Evolutionary conservation across 2,888 invertebrate species (phyloP).

Genomic region (Zonitis immaculata): DNA sequence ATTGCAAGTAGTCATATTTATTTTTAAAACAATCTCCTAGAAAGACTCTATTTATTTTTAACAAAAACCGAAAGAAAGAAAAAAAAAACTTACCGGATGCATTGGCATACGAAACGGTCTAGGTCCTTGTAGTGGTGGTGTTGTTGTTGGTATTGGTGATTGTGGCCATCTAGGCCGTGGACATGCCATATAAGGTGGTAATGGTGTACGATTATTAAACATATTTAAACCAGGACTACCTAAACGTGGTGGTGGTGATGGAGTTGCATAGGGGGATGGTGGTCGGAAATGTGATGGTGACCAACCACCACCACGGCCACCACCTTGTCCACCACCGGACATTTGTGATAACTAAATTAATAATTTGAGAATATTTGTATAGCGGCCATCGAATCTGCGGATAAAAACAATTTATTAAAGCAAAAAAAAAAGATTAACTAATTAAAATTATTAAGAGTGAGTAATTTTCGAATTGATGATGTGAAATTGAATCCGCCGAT

Average conservation of each 20-base stretch:
- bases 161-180: constrained; percentile 64
- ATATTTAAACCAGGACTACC: constrained; percentile 46
- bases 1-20: constrained; percentile 4
- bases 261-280: constrained; percentile 71
- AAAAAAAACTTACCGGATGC: constrained; percentile 44
- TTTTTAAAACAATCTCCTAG: not conserved
- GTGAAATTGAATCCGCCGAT: not conserved
- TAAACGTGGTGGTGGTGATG: constrained; percentile 68
- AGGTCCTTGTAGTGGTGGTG: constrained; percentile 51
- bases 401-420: not conserved
- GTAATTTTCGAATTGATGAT: not conserved
- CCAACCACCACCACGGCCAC: constrained; percentile 46
- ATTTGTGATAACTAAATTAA: not conserved
- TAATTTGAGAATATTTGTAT: constrained; percentile 9
- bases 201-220: constrained; percentile 50
- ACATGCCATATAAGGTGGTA: constrained; percentile 58
- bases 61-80: not conserved
- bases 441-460: not conserved
- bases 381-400: constrained; percentile 33
- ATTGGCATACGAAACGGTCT: constrained; percentile 46
- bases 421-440: no score
- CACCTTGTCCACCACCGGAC: constrained; percentile 41
- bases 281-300: constrained; percentile 66
- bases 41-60: constrained; percentile 1
- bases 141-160: constrained; percentile 50